Evolutionary conservation across 2,797 vertebrate species (phyloP).

Genomic region (Darevskia mixta): DNA sequence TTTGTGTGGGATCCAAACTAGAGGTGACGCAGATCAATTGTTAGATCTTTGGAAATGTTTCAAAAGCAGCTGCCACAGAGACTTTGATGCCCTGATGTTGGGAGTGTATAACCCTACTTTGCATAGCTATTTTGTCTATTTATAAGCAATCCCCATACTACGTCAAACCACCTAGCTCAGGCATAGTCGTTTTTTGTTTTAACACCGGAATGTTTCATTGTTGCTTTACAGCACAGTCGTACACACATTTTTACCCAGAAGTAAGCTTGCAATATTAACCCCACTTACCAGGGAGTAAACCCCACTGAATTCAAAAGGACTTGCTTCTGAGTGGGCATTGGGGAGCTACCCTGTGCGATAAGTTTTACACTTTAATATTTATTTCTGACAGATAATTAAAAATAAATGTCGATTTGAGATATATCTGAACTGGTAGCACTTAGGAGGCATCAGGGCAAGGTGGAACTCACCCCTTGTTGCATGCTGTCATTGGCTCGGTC

Average conservation of each 20-base stretch:
- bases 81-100: too few relatives aligned
- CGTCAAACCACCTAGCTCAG: not conserved
- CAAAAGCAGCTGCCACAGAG: not conserved
- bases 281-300: too few relatives aligned
- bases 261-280: too few relatives aligned
- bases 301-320: too few relatives aligned
- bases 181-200: not conserved
- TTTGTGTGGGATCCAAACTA: not conserved
- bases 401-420: not conserved
- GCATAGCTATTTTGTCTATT: too few relatives aligned
- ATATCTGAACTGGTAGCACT: not conserved
- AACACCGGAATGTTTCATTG: not conserved
- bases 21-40: not conserved
- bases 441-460: not conserved
- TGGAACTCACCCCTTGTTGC: conserved; percentile 90
- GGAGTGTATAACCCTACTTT: too few relatives aligned
- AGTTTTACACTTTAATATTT: not conserved
- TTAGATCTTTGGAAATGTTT: too few relatives aligned
- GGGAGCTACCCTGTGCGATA: not conserved
- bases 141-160: too few relatives aligned
- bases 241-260: too few relatives aligned
- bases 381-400: not conserved
- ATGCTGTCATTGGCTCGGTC: conserved; percentile 91
- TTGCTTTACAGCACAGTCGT: too few relatives aligned
- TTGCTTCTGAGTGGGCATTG: too few relatives aligned